Conservation (phyloP, 2,113 vertebrate genomes). For the Phoenicopterus ruber region DNA sequence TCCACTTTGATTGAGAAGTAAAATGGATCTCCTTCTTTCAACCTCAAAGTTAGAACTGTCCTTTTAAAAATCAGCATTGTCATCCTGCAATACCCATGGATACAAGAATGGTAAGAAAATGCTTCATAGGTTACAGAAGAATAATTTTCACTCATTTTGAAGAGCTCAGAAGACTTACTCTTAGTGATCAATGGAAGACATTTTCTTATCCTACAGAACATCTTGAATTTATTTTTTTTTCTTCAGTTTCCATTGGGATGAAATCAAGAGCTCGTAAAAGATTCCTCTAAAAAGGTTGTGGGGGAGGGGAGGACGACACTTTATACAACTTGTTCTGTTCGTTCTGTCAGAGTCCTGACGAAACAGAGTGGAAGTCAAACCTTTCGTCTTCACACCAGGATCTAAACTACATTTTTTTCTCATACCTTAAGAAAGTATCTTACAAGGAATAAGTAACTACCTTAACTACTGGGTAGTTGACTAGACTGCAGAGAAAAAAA, state of each 20-base stretch:
- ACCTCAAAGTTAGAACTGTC: not conserved
- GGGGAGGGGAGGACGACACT: rapidly evolving
- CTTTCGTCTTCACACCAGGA: not conserved
- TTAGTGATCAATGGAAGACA: not conserved
- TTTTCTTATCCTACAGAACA: not conserved
- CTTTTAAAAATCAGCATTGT: not conserved
- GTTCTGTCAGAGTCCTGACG: not conserved
- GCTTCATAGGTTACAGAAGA: not conserved
- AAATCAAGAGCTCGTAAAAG: not conserved
- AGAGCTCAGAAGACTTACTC: not conserved
- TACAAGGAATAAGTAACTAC: not conserved
- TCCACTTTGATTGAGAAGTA: not conserved
- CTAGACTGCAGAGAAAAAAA: not conserved
- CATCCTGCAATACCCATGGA: not conserved
- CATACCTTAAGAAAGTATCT: not conserved
- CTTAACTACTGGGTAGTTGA: not conserved
- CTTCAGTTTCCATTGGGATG: not conserved
- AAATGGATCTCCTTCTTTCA: not conserved
- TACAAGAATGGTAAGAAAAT: not conserved
- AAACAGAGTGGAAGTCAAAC: not conserved
- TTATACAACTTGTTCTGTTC: not conserved
- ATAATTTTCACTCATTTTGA: not conserved
- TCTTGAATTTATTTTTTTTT: not conserved
- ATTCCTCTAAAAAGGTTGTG: not conserved
- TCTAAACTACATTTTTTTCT: not conserved